phyloP scores from a whole-genome alignment of 2,888 invertebrate species.

The Drosophila eohydei region DNA sequence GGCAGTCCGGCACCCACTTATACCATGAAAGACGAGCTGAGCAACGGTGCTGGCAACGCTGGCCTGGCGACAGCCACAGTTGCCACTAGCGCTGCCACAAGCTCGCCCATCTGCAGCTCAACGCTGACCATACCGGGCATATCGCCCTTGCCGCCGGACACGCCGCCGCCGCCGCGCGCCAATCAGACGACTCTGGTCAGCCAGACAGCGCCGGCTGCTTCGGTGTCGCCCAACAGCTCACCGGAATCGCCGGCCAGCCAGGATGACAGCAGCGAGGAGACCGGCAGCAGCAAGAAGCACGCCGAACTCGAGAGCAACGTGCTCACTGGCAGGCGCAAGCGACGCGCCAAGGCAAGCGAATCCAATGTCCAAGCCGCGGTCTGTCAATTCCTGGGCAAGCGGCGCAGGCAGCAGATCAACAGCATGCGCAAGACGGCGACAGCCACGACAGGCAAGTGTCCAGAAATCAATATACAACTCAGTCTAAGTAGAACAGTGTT shows the following conservation, averaged over 20 bases:
- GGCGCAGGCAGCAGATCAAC: slow-evolving; percentile 74
- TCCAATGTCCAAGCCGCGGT: slow-evolving; percentile 64
- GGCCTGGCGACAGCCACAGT: neutral
- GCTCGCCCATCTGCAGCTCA: slow-evolving; percentile 4
- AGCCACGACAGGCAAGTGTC: slow-evolving; percentile 42
- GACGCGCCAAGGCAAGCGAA: slow-evolving; percentile 85
- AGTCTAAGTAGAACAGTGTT: neutral
- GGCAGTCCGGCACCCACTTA: slow-evolving; percentile 92
- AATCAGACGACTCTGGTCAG: slow-evolving; percentile 12
- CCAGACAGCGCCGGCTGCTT: slow-evolving; percentile 8
- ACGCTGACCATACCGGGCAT: slow-evolving; percentile 34
- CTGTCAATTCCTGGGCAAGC: slow-evolving; percentile 76
- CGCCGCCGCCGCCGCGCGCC: slow-evolving; percentile 20
- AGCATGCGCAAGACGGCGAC: slow-evolving; percentile 74
- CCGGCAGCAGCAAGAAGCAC: slow-evolving; percentile 78
- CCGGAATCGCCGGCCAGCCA: slow-evolving; percentile 83
- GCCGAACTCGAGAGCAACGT: slow-evolving; percentile 76
- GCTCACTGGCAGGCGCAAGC: slow-evolving; percentile 78
- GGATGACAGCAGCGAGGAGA: slow-evolving; percentile 84
- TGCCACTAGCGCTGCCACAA: neutral
- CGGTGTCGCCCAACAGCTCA: slow-evolving; percentile 77
- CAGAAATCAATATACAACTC: neutral
- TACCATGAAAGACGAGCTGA: slow-evolving; percentile 63
- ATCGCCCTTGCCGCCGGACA: slow-evolving; percentile 40
- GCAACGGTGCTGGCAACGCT: neutral